These are phyloP conservation scores for Paramuricea clavata DNA, from an alignment of 92 coral and sea anemone genomes.

Conservation along the genomic window DNA sequence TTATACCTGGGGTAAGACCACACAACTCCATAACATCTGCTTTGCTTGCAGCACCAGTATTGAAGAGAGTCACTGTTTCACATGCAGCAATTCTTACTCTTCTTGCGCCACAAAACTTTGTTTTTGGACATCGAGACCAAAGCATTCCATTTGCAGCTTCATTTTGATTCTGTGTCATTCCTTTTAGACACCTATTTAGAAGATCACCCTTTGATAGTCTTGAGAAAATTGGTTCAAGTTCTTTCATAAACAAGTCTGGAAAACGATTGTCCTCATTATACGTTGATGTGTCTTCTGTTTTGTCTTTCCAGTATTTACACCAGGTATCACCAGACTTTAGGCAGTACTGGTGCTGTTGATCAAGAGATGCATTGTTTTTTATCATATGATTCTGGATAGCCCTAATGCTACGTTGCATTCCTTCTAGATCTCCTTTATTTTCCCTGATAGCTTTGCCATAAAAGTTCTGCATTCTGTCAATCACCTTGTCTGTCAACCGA, in stretches of 20 bases:
- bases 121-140: constrained; percentile 71
- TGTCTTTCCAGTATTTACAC: constrained; percentile 75
- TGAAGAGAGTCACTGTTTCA: constrained; percentile 65
- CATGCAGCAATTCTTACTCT: constrained; percentile 70
- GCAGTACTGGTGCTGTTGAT: constrained; percentile 65
- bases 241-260: not conserved
- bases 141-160: constrained; percentile 72
- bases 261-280: constrained; percentile 17
- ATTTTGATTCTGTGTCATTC: constrained; percentile 75
- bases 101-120: constrained; percentile 67
- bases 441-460: constrained; percentile 58
- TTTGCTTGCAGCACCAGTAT: constrained; percentile 75
- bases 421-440: constrained; percentile 55
- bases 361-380: constrained; percentile 32
- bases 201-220: not conserved
- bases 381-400: constrained; percentile 66
- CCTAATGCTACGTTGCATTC: constrained; percentile 63
- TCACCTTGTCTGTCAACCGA: constrained; percentile 68
- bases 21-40: constrained; percentile 53
- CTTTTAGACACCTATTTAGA: constrained; percentile 52
- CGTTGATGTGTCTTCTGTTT: constrained; percentile 32
- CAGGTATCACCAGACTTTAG: constrained; percentile 61
- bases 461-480: constrained; percentile 71
- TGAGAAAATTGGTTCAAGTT: constrained; percentile 3
- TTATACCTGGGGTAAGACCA: constrained; percentile 61